These are phyloP conservation scores for Bufo bufo DNA, from an alignment of 2,113 vertebrate species.

Conservation along the genomic window DNA sequence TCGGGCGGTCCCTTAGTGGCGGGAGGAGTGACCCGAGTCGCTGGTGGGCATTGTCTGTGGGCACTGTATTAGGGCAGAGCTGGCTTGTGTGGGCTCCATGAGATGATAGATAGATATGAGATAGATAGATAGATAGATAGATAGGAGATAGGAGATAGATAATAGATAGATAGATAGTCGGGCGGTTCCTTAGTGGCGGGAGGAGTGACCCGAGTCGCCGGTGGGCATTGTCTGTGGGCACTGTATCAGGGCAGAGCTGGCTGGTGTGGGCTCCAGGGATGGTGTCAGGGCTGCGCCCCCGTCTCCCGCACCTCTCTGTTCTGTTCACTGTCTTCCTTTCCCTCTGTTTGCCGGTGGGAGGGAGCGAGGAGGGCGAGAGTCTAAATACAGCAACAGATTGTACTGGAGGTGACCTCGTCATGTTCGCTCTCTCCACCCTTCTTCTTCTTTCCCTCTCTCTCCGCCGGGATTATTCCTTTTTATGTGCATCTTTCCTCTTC, in stretches of 20 bases:
- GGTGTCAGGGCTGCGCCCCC: neutral
- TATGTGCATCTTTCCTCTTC: conserved; percentile 45
- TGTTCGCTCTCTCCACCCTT: conserved; percentile 41
- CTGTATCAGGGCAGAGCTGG: neutral
- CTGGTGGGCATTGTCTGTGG: neutral
- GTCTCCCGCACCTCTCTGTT: conserved; percentile 38
- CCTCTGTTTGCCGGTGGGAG: conserved; percentile 37
- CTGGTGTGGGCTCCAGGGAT: neutral
- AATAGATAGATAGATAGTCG: neutral
- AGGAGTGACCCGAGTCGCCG: conserved; percentile 31
- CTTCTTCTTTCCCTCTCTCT: conserved; percentile 47
- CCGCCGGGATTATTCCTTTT: conserved; percentile 27
- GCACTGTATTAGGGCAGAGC: neutral
- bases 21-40: conserved; percentile 22
- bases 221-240: conserved; percentile 2
- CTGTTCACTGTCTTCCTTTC: conserved; percentile 32
- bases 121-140: neutral
- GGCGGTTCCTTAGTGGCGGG: neutral
- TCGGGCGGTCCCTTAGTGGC: neutral
- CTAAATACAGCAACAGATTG: conserved; percentile 57
- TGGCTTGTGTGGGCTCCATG: neutral
- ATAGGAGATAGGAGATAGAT: neutral
- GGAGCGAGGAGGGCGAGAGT: conserved; percentile 45
- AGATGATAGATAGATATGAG: neutral
- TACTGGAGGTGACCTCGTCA: conserved; percentile 56